phyloP scores from a whole-genome alignment of 2,888 invertebrate genomes.

The Baccha elongata region DNA sequence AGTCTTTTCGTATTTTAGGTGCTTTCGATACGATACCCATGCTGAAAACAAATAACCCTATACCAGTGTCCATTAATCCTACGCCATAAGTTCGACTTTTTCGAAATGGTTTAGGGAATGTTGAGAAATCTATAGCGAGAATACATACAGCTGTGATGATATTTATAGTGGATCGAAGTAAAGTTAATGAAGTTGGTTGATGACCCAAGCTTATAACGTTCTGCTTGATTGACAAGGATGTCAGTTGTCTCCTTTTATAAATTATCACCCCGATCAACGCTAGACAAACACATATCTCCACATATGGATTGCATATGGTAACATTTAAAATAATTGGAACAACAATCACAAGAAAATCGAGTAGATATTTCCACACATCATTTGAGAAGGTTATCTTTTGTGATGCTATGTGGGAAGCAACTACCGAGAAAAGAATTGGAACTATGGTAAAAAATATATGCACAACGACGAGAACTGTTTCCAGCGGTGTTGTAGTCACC shows the following conservation, averaged over 20 bases:
- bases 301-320: conserved; percentile 83
- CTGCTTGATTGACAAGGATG: not conserved
- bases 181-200: conserved; percentile 84
- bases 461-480: conserved; percentile 72
- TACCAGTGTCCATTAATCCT: conserved; percentile 97
- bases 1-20: conserved; percentile 73
- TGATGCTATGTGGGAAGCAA: conserved; percentile 27
- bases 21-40: conserved; percentile 90
- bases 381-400: conserved; percentile 26
- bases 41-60: conserved; percentile 92
- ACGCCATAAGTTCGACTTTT: conserved; percentile 94
- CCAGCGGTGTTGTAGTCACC: conserved; percentile 48
- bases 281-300: conserved; percentile 61
- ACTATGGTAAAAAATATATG: conserved; percentile 75
- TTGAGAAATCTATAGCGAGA: conserved; percentile 95
- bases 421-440: conserved; percentile 74
- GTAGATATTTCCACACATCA: conserved; percentile 77
- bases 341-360: conserved; percentile 85
- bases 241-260: conserved; percentile 4
- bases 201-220: conserved; percentile 74
- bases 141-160: conserved; percentile 91
- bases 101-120: conserved; percentile 92
- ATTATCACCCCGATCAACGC: not conserved
- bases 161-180: conserved; percentile 87
- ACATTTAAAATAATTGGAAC: conserved; percentile 84